Base-by-base conservation (phyloP, 1,140 invertebrate genomes). In the Magallana angulata region DNA sequence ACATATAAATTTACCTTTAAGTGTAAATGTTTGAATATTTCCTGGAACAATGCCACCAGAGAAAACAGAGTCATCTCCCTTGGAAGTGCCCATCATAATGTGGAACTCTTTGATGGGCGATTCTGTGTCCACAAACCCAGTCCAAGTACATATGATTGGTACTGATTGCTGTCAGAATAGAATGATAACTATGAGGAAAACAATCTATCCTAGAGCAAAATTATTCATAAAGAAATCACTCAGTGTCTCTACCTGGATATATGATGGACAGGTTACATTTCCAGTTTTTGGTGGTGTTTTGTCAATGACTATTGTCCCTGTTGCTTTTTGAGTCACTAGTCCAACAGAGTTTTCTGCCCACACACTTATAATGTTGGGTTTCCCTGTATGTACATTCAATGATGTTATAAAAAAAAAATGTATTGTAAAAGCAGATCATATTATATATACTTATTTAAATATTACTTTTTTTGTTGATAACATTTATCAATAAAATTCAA, bases 321-420 rank as follows among this genome's bases (percentile, higher is more conserved):
- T 89, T n/a, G 86, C 57, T 36, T 87, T 59, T n/a, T 85, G 81
- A 16, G 80, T 81, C 7, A 83, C 84, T 14, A 92, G 60, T 18
- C 90, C 90, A 57, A 90, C 91, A 59, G 88, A 88, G 71, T 92
- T 91, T 86, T 84, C 88, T 18, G 89, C 90, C 82, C 84, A 86
- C 3, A 92, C 85, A 60, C 84, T 89, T 36, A 92, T 14, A 56
- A 92, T 92, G 83, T 92, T 92, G 62, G 92, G 88, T 71, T 85
- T 89, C n/a, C 92, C 92, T 91, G 82, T 12, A 81, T 48, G 36
- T 48, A 48, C 36, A 48, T 48, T 48, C 36, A 48, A 48, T 48
- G 36, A 4, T 48, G 36, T 48, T 48, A 48, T 48, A 3, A 48
- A 24, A 48, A 48, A 4, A 4, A 48, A 48, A 48, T 48, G 2